Percentiles rank a stretch among this genome's conserved stretches.
These are phyloP conservation scores for Aricia agestis DNA, from an alignment of 1,140 invertebrate genomes.

Conservation along the genomic window DNA sequence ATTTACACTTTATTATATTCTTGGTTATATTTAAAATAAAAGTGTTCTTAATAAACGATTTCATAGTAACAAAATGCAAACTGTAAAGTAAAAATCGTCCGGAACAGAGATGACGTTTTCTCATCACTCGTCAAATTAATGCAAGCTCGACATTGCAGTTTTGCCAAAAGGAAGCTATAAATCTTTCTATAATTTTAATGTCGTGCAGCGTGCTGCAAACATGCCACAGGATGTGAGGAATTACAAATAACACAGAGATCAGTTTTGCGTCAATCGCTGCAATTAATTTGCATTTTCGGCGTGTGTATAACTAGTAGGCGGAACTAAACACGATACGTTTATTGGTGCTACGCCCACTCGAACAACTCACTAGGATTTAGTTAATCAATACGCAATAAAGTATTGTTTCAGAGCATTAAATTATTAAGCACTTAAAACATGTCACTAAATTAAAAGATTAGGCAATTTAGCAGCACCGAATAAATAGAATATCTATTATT, in stretches of 20 bases:
- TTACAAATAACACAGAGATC: conserved; percentile 13
- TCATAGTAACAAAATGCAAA: too few species aligned
- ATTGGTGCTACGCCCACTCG: conserved; percentile 40
- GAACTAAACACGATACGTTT: conserved; percentile 33
- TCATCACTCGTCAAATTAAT: too few species aligned
- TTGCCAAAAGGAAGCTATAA: not conserved
- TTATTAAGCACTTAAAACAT: too few species aligned
- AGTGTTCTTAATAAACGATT: too few species aligned
- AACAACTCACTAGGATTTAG: conserved; percentile 10
- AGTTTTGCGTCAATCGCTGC: conserved; percentile 24
- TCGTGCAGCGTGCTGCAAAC: not conserved
- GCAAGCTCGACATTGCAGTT: not conserved
- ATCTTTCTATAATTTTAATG: not conserved
- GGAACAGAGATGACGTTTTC: too few species aligned
- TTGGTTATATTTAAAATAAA: too few species aligned
- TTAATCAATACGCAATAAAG: not conserved
- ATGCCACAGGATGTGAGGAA: not conserved
- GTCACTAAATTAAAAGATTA: too few species aligned
- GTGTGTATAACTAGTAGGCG: conserved; percentile 31
- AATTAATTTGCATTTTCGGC: conserved; percentile 34
- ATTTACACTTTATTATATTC: too few species aligned
- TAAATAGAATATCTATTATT: too few species aligned
- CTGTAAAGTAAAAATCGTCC: too few species aligned
- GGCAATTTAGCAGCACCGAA: too few species aligned
- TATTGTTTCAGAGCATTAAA: too few species aligned